Conservation (phyloP, 2,113 vertebrate species). For the Crypturellus undulatus region DNA sequence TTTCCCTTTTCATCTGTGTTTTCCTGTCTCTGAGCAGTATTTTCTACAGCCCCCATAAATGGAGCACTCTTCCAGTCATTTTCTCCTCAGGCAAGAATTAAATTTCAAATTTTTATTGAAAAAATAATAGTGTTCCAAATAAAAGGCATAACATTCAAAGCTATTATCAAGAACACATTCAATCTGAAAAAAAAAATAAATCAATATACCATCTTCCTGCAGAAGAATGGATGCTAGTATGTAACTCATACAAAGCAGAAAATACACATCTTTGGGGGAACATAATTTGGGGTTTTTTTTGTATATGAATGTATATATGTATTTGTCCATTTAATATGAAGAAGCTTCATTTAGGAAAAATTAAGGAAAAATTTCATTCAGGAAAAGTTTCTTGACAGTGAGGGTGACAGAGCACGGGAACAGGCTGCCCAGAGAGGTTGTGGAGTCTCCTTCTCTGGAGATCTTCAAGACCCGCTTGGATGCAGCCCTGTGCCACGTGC, state of each 20-base stretch:
- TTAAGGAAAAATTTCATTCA: no score
- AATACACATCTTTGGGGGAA: neutral
- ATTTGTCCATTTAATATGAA: neutral
- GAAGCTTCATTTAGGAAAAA: no score
- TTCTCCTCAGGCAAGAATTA: neutral
- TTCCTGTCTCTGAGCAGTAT: neutral
- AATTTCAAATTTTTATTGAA: neutral
- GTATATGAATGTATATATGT: neutral
- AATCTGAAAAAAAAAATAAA: neutral
- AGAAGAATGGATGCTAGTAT: neutral
- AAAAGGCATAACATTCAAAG: neutral
- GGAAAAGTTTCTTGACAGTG: no score
- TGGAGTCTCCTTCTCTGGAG: no score
- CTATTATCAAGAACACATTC: neutral
- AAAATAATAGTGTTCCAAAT: neutral
- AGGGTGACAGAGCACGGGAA: no score
- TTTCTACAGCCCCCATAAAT: neutral
- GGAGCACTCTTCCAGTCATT: neutral
- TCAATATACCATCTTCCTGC: neutral
- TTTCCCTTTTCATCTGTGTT: neutral
- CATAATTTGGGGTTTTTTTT: neutral
- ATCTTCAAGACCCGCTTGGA: no score
- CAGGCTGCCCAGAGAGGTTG: no score
- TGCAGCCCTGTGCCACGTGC: no score
- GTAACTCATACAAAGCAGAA: neutral